These are phyloP conservation scores for Gymnodraco acuticeps DNA, from an alignment of 2,797 vertebrate species.

Conservation along the genomic window DNA sequence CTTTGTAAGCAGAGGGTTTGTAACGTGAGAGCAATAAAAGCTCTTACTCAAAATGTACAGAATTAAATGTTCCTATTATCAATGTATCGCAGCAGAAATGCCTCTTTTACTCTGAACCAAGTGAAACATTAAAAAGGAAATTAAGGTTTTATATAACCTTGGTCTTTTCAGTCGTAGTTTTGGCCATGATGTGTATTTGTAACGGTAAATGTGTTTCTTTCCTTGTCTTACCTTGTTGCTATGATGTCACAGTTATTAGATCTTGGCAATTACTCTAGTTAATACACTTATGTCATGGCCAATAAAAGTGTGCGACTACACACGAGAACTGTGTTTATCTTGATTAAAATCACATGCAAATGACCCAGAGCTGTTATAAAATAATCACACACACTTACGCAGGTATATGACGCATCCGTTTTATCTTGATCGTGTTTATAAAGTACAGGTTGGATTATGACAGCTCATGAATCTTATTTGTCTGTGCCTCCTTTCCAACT, in stretches of 20 bases:
- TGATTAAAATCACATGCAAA: slow-evolving; percentile 8
- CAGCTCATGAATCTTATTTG: background rate
- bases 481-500: background rate
- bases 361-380: background rate
- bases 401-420: too few relatives aligned
- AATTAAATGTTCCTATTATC: background rate
- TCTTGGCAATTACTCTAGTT: background rate
- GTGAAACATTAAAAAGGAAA: too few relatives aligned
- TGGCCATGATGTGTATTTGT: background rate
- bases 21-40: background rate
- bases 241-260: background rate
- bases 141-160: too few relatives aligned
- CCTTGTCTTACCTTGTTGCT: background rate
- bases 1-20: background rate
- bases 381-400: background rate
- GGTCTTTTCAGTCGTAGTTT: background rate
- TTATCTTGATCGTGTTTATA: background rate
- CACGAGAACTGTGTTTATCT: background rate
- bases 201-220: background rate
- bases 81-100: background rate
- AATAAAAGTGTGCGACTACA: background rate
- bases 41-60: background rate
- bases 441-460: accelerated
- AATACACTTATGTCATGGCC: background rate
- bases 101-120: background rate